Conservation (phyloP, 2,113 vertebrate genomes). For the Brienomyrus longianalis region DNA sequence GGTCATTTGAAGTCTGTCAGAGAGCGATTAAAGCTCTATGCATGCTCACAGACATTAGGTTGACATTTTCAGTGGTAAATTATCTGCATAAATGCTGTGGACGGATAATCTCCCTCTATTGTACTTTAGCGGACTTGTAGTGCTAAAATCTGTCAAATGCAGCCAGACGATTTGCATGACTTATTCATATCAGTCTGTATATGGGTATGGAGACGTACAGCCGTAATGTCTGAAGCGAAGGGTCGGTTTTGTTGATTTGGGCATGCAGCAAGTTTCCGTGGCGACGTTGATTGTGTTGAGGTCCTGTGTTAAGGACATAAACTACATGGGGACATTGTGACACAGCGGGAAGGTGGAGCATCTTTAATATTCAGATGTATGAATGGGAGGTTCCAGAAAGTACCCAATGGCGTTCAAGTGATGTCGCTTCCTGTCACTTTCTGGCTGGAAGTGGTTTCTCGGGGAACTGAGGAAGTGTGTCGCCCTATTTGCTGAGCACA, state of each 20-base stretch:
- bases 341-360: background rate
- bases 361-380: background rate
- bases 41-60: background rate
- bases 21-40: background rate
- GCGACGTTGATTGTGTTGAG: background rate
- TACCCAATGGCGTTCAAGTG: background rate
- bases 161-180: background rate
- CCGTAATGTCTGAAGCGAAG: background rate
- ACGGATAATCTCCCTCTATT: background rate
- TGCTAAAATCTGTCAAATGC: conserved; percentile 7
- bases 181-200: conserved; percentile 1
- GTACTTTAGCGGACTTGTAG: background rate
- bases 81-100: background rate
- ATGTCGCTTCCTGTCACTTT: background rate
- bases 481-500: background rate
- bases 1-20: background rate
- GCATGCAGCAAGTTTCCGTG: background rate
- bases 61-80: background rate
- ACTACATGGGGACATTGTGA: background rate
- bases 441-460: background rate
- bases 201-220: background rate
- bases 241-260: background rate
- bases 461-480: background rate
- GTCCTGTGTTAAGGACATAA: background rate
- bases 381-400: background rate